Conservation (phyloP, 2,888 invertebrate genomes). For the Eudemis profundana region DNA sequence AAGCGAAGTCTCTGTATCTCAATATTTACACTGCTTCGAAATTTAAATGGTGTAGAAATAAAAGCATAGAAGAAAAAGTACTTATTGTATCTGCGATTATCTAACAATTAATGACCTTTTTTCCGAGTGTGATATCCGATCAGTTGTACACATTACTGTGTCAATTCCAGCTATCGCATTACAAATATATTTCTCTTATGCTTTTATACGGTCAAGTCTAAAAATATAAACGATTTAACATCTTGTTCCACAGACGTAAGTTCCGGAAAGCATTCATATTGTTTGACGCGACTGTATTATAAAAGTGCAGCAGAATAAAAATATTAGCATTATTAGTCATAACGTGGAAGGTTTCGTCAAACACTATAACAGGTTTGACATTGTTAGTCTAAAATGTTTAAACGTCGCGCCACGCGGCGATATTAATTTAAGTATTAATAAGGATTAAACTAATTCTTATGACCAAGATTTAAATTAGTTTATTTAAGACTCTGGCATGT, state of each 20-base stretch:
- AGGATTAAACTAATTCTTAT: conserved; percentile 33
- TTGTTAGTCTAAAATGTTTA: conserved; percentile 19
- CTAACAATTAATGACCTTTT: too few relatives aligned
- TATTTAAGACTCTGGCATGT: conserved; percentile 9
- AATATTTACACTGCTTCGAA: background rate
- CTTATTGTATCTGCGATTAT: too few relatives aligned
- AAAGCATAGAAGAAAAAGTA: too few relatives aligned
- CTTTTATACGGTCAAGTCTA: too few relatives aligned
- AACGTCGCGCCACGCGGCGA: background rate
- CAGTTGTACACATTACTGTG: too few relatives aligned
- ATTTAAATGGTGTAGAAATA: background rate
- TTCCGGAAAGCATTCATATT: too few relatives aligned
- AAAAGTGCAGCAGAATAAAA: conserved; percentile 8
- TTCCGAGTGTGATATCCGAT: too few relatives aligned
- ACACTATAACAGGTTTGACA: conserved; percentile 20
- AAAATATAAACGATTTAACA: too few relatives aligned
- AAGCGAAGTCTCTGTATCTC: background rate
- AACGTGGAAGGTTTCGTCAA: background rate
- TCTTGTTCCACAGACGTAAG: too few relatives aligned
- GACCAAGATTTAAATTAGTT: conserved; percentile 34
- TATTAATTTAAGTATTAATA: background rate
- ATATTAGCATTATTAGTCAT: conserved; percentile 20
- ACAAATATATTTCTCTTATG: too few relatives aligned
- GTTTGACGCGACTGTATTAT: too few relatives aligned
- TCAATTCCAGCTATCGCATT: too few relatives aligned